A percentile compares a stretch with the other conserved stretches of the same genome.
These are phyloP conservation scores for Polyommatus iphigenia DNA, from an alignment of 2,888 invertebrate genomes.

Conservation along the genomic window DNA sequence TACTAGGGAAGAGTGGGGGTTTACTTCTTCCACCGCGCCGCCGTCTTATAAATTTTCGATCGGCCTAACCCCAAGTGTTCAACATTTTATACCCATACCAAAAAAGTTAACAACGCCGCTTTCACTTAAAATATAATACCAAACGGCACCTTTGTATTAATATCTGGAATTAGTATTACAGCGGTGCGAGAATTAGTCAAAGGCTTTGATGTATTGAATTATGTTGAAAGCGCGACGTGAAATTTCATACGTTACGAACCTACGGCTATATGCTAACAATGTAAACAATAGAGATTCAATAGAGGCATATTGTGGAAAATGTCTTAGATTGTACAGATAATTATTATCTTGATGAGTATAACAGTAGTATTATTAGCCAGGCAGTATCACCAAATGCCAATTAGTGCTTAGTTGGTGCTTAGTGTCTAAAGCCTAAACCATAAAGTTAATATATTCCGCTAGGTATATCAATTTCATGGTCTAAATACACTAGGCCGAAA, in stretches of 20 bases:
- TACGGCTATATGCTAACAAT: not conserved
- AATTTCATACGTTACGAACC: not conserved
- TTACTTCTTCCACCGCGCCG: too few relatives aligned
- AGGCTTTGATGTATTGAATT: slow-evolving; percentile 18
- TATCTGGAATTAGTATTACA: not conserved
- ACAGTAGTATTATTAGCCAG: not conserved
- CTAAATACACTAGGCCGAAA: too few relatives aligned
- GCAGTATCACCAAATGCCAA: not conserved
- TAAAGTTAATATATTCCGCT: too few relatives aligned
- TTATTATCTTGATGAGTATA: not conserved
- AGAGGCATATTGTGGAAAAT: not conserved
- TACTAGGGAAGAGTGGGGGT: too few relatives aligned
- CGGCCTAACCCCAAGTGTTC: too few relatives aligned
- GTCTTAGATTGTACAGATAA: not conserved
- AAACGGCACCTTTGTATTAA: not conserved
- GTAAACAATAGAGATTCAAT: not conserved
- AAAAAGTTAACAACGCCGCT: too few relatives aligned
- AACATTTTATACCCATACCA: too few relatives aligned
- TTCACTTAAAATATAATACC: too few relatives aligned
- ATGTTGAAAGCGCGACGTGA: not conserved
- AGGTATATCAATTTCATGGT: too few relatives aligned
- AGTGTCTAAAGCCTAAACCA: too few relatives aligned
- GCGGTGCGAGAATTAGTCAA: not conserved
- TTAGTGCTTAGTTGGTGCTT: not conserved
- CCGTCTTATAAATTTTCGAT: too few relatives aligned